Evolutionary conservation across 1,140 invertebrate species (phyloP).

Genomic region (Drepana arcuata): DNA sequence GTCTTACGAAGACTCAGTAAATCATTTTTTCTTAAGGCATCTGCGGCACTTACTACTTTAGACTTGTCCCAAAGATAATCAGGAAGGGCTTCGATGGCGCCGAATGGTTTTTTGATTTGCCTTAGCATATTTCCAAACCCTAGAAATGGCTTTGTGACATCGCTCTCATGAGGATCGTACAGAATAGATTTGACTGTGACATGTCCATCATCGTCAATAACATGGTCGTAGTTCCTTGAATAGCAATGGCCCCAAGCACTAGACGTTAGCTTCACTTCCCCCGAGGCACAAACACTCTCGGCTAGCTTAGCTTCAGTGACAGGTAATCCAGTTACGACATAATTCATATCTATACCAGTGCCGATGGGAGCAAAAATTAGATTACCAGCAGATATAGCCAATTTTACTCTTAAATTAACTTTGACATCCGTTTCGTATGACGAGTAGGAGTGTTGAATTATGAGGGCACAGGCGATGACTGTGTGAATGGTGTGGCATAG

Average conservation of each 20-base stretch:
- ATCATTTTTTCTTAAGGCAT: constrained; percentile 44
- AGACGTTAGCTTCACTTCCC: constrained; percentile 68
- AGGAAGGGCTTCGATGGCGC: constrained; percentile 37
- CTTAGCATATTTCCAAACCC: constrained; percentile 40
- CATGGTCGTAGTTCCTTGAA: constrained; percentile 57
- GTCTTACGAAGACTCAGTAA: constrained; percentile 57
- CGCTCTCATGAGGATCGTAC: constrained; percentile 50
- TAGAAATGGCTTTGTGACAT: constrained; percentile 53
- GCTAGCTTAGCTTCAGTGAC: constrained; percentile 75
- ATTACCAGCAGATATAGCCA: constrained; percentile 60
- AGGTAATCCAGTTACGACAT: constrained; percentile 75
- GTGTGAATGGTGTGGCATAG: constrained; percentile 74
- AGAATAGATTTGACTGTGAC: constrained; percentile 56
- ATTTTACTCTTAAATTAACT: constrained; percentile 73
- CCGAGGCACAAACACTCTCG: constrained; percentile 61
- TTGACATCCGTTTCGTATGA: constrained; percentile 77
- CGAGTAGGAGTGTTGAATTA: constrained; percentile 76
- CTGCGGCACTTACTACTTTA: constrained; percentile 18
- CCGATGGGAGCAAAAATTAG: constrained; percentile 54
- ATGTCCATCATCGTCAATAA: constrained; percentile 36
- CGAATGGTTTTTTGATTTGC: constrained; percentile 44
- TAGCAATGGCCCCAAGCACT: constrained; percentile 70
- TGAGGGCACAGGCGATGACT: constrained; percentile 75
- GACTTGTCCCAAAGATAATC: constrained; percentile 29
- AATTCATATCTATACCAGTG: constrained; percentile 67